Evolutionary conservation across 1,140 invertebrate species (phyloP).

Genomic region (Maniola jurtina): DNA sequence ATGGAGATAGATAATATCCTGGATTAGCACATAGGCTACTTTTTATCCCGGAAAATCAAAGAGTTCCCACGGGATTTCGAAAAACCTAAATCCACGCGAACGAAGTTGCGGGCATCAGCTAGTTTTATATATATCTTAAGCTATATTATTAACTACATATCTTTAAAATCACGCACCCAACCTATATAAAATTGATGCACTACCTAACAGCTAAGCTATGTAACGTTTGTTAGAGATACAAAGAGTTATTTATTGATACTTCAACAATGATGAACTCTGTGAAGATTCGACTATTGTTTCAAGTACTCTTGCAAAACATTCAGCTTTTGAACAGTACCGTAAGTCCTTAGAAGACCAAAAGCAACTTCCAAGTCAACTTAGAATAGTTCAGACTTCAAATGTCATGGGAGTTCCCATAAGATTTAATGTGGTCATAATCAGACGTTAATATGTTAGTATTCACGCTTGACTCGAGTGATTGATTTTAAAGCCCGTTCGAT

Average conservation of each 20-base stretch:
- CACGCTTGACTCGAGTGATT: slow-evolving; percentile 41
- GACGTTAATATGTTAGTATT: slow-evolving; percentile 42
- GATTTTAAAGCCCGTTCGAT: slow-evolving; percentile 47
- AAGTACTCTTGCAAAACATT: neutral
- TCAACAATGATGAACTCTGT: neutral
- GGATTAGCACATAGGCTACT: too few species aligned
- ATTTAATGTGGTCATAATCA: slow-evolving; percentile 42
- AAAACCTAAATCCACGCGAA: too few species aligned
- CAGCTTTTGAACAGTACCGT: neutral
- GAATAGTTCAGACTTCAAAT: neutral
- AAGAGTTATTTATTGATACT: neutral
- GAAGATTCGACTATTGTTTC: neutral
- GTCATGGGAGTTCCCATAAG: slow-evolving; percentile 16
- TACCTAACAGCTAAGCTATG: too few species aligned
- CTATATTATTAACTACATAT: too few species aligned
- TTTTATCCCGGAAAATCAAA: too few species aligned
- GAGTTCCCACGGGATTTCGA: too few species aligned
- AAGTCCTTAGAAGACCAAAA: neutral
- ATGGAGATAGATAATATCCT: too few species aligned
- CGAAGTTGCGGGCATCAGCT: too few species aligned
- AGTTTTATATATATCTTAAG: too few species aligned
- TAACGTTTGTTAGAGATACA: neutral
- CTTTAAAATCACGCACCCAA: too few species aligned
- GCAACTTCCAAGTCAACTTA: neutral
- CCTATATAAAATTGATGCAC: too few species aligned